Evolutionary conservation across 1,140 invertebrate genomes (phyloP).

Genomic region (Diuraphis noxia): DNA sequence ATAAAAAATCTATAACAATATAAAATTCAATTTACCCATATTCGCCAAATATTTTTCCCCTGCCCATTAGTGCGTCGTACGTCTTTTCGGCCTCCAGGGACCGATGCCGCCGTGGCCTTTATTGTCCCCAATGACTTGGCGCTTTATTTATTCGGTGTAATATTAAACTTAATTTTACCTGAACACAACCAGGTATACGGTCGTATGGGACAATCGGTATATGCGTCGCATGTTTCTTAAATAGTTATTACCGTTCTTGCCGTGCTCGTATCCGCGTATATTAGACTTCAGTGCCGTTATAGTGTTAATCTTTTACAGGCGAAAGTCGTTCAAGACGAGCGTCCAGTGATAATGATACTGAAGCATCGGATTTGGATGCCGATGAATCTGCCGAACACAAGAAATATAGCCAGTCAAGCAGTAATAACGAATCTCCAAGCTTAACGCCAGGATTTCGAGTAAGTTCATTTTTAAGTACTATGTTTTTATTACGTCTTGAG

Average conservation of each 20-base stretch:
- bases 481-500: not conserved
- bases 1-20: constrained; percentile 24
- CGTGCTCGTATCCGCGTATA: not conserved
- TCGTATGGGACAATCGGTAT: constrained; percentile 3
- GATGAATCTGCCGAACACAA: not conserved
- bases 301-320: constrained; percentile 32
- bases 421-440: not conserved
- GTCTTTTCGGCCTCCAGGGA: not conserved
- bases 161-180: constrained; percentile 35
- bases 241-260: not conserved
- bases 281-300: constrained; percentile 29
- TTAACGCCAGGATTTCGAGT: not conserved
- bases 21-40: not conserved
- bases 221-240: not conserved
- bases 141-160: constrained; percentile 22
- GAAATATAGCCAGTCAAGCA: not conserved
- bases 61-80: constrained; percentile 29
- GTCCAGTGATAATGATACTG: constrained; percentile 26
- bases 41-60: constrained; percentile 7
- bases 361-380: constrained; percentile 36
- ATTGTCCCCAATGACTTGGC: constrained; percentile 50
- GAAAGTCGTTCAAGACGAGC: not conserved
- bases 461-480: not conserved
- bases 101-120: constrained; percentile 7
- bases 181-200: not conserved